Evolutionary conservation across 1,140 invertebrate species (phyloP), one percentile per base, ranked within the genome.

Genomic region (Apocrypta bakeri): DNA sequence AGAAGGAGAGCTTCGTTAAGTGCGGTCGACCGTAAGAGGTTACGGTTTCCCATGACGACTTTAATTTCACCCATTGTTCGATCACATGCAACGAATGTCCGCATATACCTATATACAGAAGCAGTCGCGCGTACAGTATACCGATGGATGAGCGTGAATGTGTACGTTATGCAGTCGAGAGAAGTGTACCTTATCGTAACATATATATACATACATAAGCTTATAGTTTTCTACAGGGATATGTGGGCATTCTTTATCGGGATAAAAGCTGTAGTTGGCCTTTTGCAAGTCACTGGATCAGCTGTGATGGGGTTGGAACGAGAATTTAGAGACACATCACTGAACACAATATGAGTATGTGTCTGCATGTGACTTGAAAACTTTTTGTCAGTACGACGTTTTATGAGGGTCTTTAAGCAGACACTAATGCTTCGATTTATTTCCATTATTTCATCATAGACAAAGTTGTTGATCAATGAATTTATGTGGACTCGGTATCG

Each of bases 1-100:
- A n/a, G n/a, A n/a, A n/a, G n/a, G n/a, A n/a, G n/a, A 80, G 84
- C 80, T 83, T 79, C 75, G 81, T 56, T 79, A 84, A 87, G 86
- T 87, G 88, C 90, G 88, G 85, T 87, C 85, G 88, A 90, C 88
- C 87, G 87, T 90, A 91, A 90, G 88, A 90, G 88, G 84, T 87
- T 89, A 85, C 86, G 88, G 87, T 90, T 91, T 91, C 90, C 90
- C 90, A 91, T 91, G 89, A 89, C 90, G 88, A 90, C 86, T 91
- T 91, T 88, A 88, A 91, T 90, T 91, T 88, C 84, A 77, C 68
- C 84, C 87, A 89, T 90, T 89, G 88, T 88, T 88, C 86, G 81
- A 88, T 85, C 77, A 82, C 84, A 83, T 80, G 11, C 27, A 12
- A 4, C 21, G 9, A 4, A 29, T 17, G 27, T 21, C 11, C 25